Base-by-base conservation (phyloP, 2,113 vertebrate species). In the Rhodinocichla rosea region DNA sequence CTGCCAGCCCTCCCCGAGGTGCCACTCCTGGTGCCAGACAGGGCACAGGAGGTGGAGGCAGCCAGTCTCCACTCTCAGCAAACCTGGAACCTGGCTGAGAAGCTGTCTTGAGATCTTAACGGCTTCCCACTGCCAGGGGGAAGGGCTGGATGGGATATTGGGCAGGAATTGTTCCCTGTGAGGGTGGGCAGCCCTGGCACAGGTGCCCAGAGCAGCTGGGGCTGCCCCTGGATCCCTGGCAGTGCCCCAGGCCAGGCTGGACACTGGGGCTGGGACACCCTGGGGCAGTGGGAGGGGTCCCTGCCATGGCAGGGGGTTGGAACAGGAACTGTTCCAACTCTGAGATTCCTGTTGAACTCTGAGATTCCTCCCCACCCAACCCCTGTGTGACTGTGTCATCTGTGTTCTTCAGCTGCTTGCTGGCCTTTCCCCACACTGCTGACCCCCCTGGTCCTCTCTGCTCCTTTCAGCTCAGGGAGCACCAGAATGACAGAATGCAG, bases 11-110 rank as follows among this genome's bases (percentile, higher is more conserved):
- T 24, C 24, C 33, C 35, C 0, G 11, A 22, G 30, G 30, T 22
- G 13, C 9, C 1, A 0, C 11, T 5, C 8, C 56, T 47, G 1
- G 3, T n/a, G 37, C 30, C 17, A 40, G 59, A 2, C 63, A 14
- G 83, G 11, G 22, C 49, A 4, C 39, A 13, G 33, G 21, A 17
- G 30, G 8, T 4, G 4, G 20, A 12, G 39, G 23, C 53, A 28
- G 47, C 23, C 3, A 4, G 14, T 20, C 32, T 8, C 13, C 4
- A 4, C 16, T 20, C 33, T 8, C 13, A 13, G 44, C n/a, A 49
- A 8, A 7, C 24, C 82, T 32, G 21, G 45, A 35, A 19, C 26
- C 10, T 2, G 0, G 13, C 30, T 52, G 53, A 24, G 86, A 10
- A 4, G 4, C 30, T 50, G 35, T 30, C 62, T 18, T 8, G 49